Conservation (phyloP, 2,797 vertebrate genomes). For the Lacerta bilineata region DNA sequence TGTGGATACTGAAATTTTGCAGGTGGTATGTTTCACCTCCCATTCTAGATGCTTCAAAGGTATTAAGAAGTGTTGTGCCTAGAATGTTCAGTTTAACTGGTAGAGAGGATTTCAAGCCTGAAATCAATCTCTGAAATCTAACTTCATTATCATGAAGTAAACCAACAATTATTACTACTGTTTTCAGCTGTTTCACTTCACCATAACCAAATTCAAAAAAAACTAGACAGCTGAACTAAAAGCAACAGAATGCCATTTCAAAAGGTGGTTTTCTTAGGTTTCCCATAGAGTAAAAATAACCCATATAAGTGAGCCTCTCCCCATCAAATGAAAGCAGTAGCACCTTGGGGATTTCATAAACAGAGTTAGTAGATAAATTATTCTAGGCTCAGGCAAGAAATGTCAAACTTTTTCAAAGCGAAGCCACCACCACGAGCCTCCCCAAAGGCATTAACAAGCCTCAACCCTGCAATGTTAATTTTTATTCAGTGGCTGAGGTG, state of each 20-base stretch:
- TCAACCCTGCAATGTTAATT: background rate
- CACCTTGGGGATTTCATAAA: background rate
- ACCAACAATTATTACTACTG: background rate
- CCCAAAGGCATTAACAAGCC: background rate
- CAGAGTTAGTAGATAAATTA: background rate
- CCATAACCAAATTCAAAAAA: background rate
- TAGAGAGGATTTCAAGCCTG: background rate
- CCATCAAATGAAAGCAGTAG: background rate
- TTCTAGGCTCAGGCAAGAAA: background rate
- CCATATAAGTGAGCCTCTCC: background rate
- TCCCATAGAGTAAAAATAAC: background rate
- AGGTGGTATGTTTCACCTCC: background rate
- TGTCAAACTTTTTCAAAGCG: background rate
- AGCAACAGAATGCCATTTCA: background rate
- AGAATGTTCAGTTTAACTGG: conserved; percentile 1
- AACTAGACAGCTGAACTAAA: background rate
- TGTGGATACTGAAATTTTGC: background rate
- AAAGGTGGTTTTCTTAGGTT: background rate
- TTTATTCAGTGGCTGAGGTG: background rate
- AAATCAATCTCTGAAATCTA: conserved; percentile 3
- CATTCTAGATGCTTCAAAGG: background rate
- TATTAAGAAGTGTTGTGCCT: background rate
- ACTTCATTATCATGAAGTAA: background rate
- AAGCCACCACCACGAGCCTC: background rate
- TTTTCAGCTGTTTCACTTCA: conserved; percentile 19